Conservation (phyloP, 2,113 vertebrate genomes). For the Nanger granti region DNA sequence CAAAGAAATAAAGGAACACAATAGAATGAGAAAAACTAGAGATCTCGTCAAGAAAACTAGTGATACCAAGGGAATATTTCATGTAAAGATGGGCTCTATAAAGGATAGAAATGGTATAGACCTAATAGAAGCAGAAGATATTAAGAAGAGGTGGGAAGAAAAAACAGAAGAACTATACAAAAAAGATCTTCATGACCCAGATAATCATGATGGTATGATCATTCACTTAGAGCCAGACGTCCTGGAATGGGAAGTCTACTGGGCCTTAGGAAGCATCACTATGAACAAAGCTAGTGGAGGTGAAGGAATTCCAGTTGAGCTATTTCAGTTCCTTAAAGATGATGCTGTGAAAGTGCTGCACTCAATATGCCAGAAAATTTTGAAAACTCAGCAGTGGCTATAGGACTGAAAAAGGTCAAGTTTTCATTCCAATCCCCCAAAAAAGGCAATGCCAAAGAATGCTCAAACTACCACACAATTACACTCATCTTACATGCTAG, state of each 20-base stretch:
- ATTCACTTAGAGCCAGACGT: not conserved
- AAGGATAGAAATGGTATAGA: too few relatives aligned
- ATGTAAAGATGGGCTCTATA: too few relatives aligned
- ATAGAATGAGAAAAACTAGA: too few relatives aligned
- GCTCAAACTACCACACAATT: not conserved
- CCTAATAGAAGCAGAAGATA: not conserved
- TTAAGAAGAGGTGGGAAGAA: not conserved
- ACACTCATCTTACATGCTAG: not conserved
- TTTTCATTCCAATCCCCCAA: not conserved
- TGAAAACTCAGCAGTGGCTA: not conserved
- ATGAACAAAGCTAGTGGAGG: not conserved
- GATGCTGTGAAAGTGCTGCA: not conserved
- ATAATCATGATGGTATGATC: not conserved
- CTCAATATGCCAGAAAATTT: not conserved
- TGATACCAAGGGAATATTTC: too few relatives aligned
- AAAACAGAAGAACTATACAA: not conserved
- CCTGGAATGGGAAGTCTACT: not conserved
- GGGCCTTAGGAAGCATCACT: not conserved
- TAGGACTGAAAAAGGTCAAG: not conserved
- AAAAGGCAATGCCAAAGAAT: not conserved
- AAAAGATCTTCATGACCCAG: not conserved
- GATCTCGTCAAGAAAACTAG: too few relatives aligned
- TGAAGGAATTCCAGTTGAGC: not conserved
- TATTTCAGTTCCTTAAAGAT: not conserved
- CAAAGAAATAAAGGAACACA: too few relatives aligned